A percentile compares a stretch with the other conserved stretches of the same genome.
Evolutionary conservation across 2,888 invertebrate species (phyloP).

Genomic region (Julus scandinavius): DNA sequence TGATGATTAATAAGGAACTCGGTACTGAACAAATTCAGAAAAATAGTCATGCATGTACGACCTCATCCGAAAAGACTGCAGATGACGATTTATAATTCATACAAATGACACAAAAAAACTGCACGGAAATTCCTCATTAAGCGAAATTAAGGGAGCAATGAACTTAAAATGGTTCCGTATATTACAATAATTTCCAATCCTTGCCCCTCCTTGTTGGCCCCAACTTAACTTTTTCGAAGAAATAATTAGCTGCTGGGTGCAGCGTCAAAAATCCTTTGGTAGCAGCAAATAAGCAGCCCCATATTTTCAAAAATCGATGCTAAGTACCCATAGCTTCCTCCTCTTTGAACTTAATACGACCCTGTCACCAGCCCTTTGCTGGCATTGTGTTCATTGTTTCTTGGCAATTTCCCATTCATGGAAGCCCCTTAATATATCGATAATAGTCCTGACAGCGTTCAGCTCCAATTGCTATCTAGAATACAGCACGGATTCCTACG

Average conservation of each 20-base stretch:
- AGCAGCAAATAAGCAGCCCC: neutral
- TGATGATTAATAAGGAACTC: conserved; percentile 9
- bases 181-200: conserved; percentile 11
- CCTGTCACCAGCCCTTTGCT: neutral
- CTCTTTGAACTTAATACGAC: conserved; percentile 17
- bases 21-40: neutral
- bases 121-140: conserved; percentile 45
- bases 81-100: conserved; percentile 43
- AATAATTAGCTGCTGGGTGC: neutral
- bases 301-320: conserved; percentile 2
- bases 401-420: conserved; percentile 43
- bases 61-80: conserved; percentile 19
- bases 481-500: neutral
- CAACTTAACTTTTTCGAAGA: conserved; percentile 24
- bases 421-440: neutral
- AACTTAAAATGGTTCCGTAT: neutral
- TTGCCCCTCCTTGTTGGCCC: conserved; percentile 34
- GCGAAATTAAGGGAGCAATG: neutral
- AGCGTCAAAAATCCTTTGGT: neutral
- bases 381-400: conserved; percentile 37
- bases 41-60: neutral
- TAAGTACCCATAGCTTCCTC: conserved; percentile 28
- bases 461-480: conserved; percentile 9
- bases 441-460: neutral
- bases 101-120: conserved; percentile 8